Conservation (phyloP, 2,113 vertebrate species). For the Lichenostomus cassidix region DNA sequence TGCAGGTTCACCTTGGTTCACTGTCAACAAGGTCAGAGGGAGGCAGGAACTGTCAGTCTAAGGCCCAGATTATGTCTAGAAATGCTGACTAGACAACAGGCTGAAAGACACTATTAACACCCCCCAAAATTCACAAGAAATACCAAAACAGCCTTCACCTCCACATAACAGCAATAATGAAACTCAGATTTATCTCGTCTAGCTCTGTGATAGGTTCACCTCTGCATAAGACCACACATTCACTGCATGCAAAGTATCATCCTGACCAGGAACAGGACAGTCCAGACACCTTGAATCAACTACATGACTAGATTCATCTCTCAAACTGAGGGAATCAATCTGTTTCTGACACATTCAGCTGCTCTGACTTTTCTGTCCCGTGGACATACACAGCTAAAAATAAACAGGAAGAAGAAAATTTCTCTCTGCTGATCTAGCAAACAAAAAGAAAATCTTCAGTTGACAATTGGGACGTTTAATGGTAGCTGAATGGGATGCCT, state of each 20-base stretch:
- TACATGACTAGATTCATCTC: not conserved
- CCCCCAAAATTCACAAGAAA: not conserved
- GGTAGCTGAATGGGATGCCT: not conserved
- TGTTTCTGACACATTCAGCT: not conserved
- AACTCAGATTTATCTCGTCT: not conserved
- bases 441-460: not conserved
- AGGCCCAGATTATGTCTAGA: not conserved
- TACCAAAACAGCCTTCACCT: not conserved
- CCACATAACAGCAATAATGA: not conserved
- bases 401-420: not conserved
- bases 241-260: not conserved
- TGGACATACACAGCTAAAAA: rapidly evolving
- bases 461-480: not conserved
- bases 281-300: not conserved
- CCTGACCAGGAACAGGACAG: not conserved
- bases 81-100: not conserved
- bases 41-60: not conserved
- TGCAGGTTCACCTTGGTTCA: not conserved
- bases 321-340: not conserved
- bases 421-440: not conserved
- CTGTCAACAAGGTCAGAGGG: not conserved
- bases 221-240: not conserved
- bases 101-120: not conserved
- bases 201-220: not conserved
- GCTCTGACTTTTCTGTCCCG: not conserved